These are phyloP conservation scores for Pyrrhura leucotis DNA, from an alignment of 2,797 vertebrate genomes.

Conservation along the genomic window DNA sequence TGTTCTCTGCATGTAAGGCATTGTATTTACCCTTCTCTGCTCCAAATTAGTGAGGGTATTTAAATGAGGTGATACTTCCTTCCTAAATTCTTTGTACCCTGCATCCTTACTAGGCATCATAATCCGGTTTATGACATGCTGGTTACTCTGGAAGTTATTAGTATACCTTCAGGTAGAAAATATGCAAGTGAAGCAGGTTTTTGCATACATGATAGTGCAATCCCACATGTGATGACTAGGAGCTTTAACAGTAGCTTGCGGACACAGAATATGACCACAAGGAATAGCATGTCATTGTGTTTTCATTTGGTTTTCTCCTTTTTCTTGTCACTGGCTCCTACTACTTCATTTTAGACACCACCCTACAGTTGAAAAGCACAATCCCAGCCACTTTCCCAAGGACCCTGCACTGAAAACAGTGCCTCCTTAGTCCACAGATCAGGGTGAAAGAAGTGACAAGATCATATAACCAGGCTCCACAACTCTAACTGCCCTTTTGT, in stretches of 20 bases:
- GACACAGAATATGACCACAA: not conserved
- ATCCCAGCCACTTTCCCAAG: not conserved
- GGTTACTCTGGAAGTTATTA: slow-evolving; percentile 1
- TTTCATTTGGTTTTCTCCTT: not conserved
- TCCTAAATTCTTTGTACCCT: not conserved
- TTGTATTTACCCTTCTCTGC: not conserved
- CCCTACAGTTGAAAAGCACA: not conserved
- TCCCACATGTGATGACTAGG: not conserved
- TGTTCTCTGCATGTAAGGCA: not conserved
- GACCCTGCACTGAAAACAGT: not conserved
- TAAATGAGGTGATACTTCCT: not conserved
- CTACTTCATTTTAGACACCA: not conserved
- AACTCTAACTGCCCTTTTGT: slow-evolving; percentile 28
- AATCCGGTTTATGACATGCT: not conserved
- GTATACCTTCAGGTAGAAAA: not conserved
- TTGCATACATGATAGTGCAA: not conserved
- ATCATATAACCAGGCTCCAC: not conserved
- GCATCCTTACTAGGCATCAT: not conserved
- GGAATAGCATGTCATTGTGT: not conserved
- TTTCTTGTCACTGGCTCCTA: not conserved
- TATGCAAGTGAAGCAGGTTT: not conserved
- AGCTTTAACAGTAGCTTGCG: not conserved
- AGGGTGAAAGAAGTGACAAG: not conserved
- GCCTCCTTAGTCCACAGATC: not conserved
- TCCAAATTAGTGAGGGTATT: not conserved